phyloP scores from a whole-genome alignment of 2,797 vertebrate species.

The Champsocephalus gunnari region DNA sequence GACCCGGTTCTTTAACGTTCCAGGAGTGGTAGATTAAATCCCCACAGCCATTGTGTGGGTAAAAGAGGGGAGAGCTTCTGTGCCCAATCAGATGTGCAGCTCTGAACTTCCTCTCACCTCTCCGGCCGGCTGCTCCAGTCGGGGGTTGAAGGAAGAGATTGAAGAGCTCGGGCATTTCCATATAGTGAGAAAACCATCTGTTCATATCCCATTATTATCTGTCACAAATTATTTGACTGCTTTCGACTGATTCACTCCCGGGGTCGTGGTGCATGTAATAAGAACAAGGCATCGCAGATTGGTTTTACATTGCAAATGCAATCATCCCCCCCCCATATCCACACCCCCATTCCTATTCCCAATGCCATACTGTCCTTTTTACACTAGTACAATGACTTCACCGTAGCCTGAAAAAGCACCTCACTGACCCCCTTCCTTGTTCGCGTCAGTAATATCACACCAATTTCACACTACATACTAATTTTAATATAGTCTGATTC shows the following conservation, averaged over 20 bases:
- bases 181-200: conserved; percentile 66
- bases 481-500: conserved; percentile 31
- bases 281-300: conserved; percentile 75
- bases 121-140: conserved; percentile 31
- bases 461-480: conserved; percentile 43
- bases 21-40: conserved; percentile 26
- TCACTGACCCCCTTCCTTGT: conserved; percentile 18
- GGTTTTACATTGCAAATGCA: conserved; percentile 84
- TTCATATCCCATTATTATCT: conserved; percentile 78
- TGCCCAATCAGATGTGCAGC: conserved; percentile 54
- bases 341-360: conserved; percentile 5
- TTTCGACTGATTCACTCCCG: conserved; percentile 72
- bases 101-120: conserved; percentile 39
- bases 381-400: conserved; percentile 44
- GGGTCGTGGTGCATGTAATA: conserved; percentile 74
- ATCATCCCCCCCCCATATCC: conserved; percentile 55
- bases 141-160: conserved; percentile 39
- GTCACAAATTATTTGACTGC: conserved; percentile 79
- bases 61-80: conserved; percentile 27
- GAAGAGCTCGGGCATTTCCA: conserved; percentile 51
- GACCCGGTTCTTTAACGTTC: conserved; percentile 14
- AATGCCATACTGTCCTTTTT: conserved; percentile 44
- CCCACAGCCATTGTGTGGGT: conserved; percentile 31
- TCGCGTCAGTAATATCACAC: conserved; percentile 22
- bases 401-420: conserved; percentile 25